Base-by-base conservation (phyloP, 1,140 invertebrate species). In the Anastrepha ludens region DNA sequence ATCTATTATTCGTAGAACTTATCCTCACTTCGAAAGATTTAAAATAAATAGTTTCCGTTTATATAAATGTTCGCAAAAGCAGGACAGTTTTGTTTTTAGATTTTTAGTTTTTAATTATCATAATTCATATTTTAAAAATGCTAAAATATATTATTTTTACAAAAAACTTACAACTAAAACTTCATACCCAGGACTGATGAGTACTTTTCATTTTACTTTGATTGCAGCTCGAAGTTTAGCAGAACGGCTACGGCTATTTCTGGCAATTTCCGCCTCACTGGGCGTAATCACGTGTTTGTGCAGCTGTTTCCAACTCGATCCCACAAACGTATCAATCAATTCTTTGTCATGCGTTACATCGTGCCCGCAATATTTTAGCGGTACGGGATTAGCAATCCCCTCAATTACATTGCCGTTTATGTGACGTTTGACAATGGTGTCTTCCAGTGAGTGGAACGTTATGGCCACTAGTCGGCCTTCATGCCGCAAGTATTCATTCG, bases 361-460 rank as follows among this genome's bases (percentile, higher is more conserved):
- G 88, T 95, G 94, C 91, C 95, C 95, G 29, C 93, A 93, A 90
- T 96, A 97, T 90, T 95, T 96, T 17, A 97, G 91, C 0, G 96
- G 95, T 8, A 96, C 90, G 6, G 94, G 94, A 93, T 96, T 97
- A 13, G 95, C 95, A 29, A 94, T 90, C 89, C 96, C 95, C 89
- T 97, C 95, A 39, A 95, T 94, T 67, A 97, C 94, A 91, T 97
- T 96, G 1, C 97, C 97, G 81, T 95, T 94, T 50, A 99, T 94
- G 93, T 99, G 98, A 58, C 97, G 94, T 94, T 99, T 99, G 0
- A 99, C 96, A 88, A 99, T 97, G n/a, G 96, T 96, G 94, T 99
- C 98, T 95, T 99, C 98, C 41, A 99, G 93, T 0, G 97, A 98
- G 94, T 99, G 98, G 93, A 99, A 99, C 6, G 97, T 96, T 8